Conservation (phyloP, 2,113 vertebrate species). For the Melierax canorus region DNA sequence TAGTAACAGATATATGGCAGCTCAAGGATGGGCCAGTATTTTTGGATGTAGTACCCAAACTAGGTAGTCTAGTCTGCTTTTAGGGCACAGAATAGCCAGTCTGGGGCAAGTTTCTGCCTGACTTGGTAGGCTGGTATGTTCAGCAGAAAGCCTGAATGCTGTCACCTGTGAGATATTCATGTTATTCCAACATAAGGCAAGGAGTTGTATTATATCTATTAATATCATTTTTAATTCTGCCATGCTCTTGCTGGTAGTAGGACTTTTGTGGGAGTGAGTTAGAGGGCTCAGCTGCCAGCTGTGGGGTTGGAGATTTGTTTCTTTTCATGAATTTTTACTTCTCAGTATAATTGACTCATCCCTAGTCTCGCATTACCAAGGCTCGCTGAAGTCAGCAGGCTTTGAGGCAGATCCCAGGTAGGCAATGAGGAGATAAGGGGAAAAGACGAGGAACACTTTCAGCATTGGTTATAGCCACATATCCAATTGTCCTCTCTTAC, state of each 20-base stretch:
- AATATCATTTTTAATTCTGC: neutral
- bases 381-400: neutral
- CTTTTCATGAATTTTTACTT: neutral
- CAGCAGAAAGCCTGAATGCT: neutral
- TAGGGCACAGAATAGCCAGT: neutral
- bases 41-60: neutral
- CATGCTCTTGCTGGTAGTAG: neutral
- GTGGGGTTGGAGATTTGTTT: neutral
- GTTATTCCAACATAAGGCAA: neutral
- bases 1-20: neutral
- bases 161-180: accelerated
- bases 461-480: neutral
- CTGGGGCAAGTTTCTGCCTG: neutral
- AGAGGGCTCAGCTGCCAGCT: neutral
- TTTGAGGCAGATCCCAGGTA: neutral
- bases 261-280: neutral
- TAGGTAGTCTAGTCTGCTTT: neutral
- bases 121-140: neutral
- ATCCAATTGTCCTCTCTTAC: neutral
- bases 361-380: neutral
- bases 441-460: neutral
- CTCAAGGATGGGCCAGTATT: neutral
- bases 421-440: neutral
- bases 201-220: neutral
- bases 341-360: neutral